phyloP scores from a whole-genome alignment of 1,140 invertebrate genomes.

The Trachymyrmex cornetzi region DNA sequence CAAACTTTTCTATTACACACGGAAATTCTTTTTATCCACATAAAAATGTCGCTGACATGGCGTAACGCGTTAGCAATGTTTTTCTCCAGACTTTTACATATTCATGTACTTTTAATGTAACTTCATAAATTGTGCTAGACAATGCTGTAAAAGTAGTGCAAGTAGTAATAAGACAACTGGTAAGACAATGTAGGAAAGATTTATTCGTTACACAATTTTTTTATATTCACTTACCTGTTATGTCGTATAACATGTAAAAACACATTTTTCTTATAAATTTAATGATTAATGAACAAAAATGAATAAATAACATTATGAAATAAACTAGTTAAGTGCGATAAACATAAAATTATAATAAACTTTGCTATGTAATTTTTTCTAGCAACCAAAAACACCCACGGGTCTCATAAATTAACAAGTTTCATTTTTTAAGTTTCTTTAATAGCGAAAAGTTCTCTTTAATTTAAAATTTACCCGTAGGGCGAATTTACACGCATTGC shows the following conservation, averaged over 20 bases:
- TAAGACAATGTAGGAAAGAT: not conserved
- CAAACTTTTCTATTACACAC: constrained; percentile 50
- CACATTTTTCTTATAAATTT: not conserved
- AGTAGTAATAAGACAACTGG: not conserved
- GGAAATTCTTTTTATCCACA: constrained; percentile 3
- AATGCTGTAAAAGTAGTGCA: not conserved
- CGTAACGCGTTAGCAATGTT: constrained; percentile 9
- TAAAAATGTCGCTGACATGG: constrained; percentile 24
- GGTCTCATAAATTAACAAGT: constrained; percentile 18
- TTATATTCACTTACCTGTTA: too few species aligned
- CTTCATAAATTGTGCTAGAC: not conserved
- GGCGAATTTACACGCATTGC: constrained; percentile 17
- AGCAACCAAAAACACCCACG: not conserved
- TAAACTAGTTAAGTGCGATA: not conserved
- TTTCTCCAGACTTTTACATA: constrained; percentile 1
- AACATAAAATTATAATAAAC: not conserved
- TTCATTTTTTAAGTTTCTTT: constrained; percentile 4
- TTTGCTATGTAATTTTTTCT: not conserved
- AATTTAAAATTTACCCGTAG: constrained; percentile 40
- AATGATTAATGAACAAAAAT: not conserved
- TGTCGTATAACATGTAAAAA: too few species aligned
- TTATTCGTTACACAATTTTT: not conserved
- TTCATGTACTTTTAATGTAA: constrained; percentile 28
- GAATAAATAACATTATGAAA: constrained; percentile 1
- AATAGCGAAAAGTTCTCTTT: not conserved